phyloP scores from a whole-genome alignment of 2,797 vertebrate species.

The Anguilla megastoma region DNA sequence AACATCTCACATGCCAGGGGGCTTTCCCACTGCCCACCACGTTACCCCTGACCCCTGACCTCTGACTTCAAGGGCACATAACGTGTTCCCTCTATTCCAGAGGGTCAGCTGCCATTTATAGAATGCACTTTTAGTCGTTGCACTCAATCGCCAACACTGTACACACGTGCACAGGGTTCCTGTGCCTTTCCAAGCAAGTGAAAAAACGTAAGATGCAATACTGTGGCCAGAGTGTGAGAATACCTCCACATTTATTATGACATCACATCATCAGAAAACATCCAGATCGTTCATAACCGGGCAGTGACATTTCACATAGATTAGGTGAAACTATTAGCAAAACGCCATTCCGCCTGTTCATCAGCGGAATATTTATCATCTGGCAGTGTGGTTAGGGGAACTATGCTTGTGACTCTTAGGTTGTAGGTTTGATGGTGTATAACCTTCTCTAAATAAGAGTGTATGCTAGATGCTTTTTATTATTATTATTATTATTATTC shows the following conservation, averaged over 20 bases:
- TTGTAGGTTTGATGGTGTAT: too few species aligned
- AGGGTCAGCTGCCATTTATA: not conserved
- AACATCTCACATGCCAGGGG: not conserved
- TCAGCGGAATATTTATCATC: not conserved
- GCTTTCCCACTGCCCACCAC: slow-evolving; percentile 2
- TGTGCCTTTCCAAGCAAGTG: not conserved
- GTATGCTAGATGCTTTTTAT: too few species aligned
- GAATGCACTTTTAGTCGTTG: not conserved
- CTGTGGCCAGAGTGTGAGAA: not conserved
- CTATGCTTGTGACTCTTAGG: too few species aligned
- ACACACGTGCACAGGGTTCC: not conserved
- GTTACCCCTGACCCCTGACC: slow-evolving; percentile 40
- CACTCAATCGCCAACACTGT: not conserved
- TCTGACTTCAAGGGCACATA: slow-evolving; percentile 44
- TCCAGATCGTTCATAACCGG: not conserved
- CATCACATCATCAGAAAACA: not conserved
- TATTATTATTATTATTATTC: not conserved
- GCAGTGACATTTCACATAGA: not conserved
- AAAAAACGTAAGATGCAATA: not conserved
- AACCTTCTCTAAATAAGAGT: too few species aligned
- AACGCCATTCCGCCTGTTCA: not conserved
- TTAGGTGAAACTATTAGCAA: not conserved
- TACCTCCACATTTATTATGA: not conserved
- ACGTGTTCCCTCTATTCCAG: not conserved
- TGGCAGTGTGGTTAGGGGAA: not conserved